Evolutionary conservation across 2,797 vertebrate genomes (phyloP), one percentile per base, ranked within the genome.

Genomic region (Pempheris klunzingeri): DNA sequence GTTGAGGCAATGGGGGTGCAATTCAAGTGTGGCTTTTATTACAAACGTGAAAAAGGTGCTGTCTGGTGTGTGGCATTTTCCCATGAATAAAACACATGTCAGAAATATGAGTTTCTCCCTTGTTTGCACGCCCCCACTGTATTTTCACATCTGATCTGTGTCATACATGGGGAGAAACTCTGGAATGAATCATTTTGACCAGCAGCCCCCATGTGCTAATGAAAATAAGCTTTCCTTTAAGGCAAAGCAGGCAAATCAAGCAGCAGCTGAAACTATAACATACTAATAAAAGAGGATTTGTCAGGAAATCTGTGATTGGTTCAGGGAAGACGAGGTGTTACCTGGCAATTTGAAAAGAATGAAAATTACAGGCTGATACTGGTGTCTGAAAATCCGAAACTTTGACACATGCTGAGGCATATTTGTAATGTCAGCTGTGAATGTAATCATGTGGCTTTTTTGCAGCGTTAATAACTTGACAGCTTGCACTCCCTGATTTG

Each of bases 251-350:
- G 38, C 17, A 67, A 52, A 60, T 67, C 17, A 59, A 44, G 53
- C 36, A 71, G 34, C 46, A 30, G 24, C 26, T 53, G 24, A 54
- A 68, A 60, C 41, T n/a, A 55, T 26, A 47, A 14, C 22, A 52
- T 4, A 44, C 46, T 22, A 38, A 64, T 67, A 52, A 58, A 58
- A 60, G 60, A 39, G 34, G 62, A 65, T 74, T 58, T 50, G 24
- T 49, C 34, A 39, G 36, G 28, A 39, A 58, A 41, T 50, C 10
- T 9, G 50, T 28, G 20, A 58, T 65, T 34, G 28, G 24, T 8
- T 59, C 4, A 1, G 12, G 9, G 20, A 30, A 34, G 47, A 70
- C 22, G 4, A n/a, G 5, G 39, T 36, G n/a, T 55, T 38, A 15
- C 28, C 15, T 44, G n/a, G 28, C 15, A 54, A 36, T 58, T 57